Base-by-base conservation (phyloP, 2,888 invertebrate genomes). In the Chesias legatella region DNA sequence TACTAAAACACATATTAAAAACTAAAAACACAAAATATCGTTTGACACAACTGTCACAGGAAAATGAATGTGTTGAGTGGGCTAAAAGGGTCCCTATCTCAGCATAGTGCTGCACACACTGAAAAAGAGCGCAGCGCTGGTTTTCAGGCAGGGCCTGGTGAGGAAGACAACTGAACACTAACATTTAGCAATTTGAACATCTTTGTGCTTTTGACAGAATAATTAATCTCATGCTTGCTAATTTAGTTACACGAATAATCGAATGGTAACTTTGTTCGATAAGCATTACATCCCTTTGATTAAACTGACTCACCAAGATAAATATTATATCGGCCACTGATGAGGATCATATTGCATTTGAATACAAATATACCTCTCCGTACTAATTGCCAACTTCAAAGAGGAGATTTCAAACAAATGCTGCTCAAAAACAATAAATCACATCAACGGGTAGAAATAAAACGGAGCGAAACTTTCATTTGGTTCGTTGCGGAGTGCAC, bases 391-490 rank as follows among this genome's bases (percentile, higher is more conserved):
- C 53, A 55, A 72, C 67, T 73, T 73, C 70, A 72, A 74, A 76
- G 71, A 59, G 62, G 59, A 60, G 63, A 72, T 64, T 67, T 60
- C 62, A 65, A 74, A 73, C 72, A 70, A 71, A 67, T 62, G 60
- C 54, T 48, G 58, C 57, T 46, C 50, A 39, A 60, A 74, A 71
- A 77, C 76, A 75, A 81, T 81, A 81, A 81, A 84, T 84, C 82
- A 83, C 78, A 80, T 78, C 74, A 69, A 65, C 75, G 62, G 57
- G 61, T 54, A 60, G 73, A 76, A 78, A 77, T 75, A 72, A 66
- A 74, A 73, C 67, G 62, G 67, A 66, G 67, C 69, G 63, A 79
- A 83, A 82, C 73, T 83, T 82, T 83, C 76, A 80, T 84, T 82
- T 75, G 76, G 73, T 72, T 73, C 70, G 64, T 53, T 53, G 49